These are phyloP conservation scores for Spodoptera litura DNA, from an alignment of 1,140 invertebrate species.

Conservation along the genomic window DNA sequence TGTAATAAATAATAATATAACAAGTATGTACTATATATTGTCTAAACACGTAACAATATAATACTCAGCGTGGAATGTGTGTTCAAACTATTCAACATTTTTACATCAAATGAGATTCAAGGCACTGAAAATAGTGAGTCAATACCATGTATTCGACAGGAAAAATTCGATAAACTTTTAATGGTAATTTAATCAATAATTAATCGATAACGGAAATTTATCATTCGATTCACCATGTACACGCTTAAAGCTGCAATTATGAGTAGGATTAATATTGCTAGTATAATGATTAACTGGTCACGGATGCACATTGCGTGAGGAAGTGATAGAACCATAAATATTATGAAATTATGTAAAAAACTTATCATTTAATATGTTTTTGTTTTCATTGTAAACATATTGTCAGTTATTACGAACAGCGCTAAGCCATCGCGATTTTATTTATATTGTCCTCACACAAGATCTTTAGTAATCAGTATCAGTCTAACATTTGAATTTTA, in stretches of 20 bases:
- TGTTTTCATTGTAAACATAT: no score
- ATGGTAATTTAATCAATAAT: background rate
- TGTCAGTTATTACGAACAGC: no score
- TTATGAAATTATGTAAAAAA: no score
- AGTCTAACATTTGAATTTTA: no score
- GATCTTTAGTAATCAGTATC: no score
- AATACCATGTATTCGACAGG: background rate
- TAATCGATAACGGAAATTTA: background rate
- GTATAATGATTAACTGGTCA: constrained; percentile 12
- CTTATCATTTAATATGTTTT: no score
- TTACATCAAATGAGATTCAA: background rate
- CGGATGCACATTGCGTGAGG: background rate
- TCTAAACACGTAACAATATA: no score
- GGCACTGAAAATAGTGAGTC: background rate
- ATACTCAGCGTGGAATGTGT: no score
- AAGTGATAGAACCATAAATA: no score
- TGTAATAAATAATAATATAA: constrained; percentile 3
- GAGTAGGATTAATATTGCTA: background rate
- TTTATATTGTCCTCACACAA: no score
- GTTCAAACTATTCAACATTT: background rate
- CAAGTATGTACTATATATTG: constrained; percentile 13
- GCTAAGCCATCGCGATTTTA: no score
- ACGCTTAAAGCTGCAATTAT: background rate
- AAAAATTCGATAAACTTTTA: background rate
- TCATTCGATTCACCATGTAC: background rate